Evolutionary conservation across 2,797 vertebrate genomes (phyloP).

Genomic region (Vespertilio murinus): DNA sequence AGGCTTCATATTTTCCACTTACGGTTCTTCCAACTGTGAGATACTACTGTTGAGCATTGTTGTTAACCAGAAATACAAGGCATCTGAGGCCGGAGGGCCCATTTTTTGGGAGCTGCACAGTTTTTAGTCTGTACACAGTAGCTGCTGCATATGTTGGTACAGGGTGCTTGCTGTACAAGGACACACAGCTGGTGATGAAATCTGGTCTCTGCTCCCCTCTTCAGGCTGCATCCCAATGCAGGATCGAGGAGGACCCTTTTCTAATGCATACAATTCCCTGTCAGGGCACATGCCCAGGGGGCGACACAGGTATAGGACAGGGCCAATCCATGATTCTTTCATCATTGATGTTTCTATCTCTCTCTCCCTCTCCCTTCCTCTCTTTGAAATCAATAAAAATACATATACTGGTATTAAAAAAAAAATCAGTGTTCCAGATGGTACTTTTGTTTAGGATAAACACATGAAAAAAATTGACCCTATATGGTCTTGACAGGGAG

Average conservation of each 20-base stretch:
- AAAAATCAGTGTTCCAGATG: not conserved
- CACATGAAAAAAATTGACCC: not conserved
- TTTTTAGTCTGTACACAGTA: not conserved
- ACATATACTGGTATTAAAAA: too few relatives aligned
- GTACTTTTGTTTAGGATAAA: not conserved
- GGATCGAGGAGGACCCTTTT: not conserved
- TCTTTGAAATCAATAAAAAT: too few relatives aligned
- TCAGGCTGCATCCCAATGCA: not conserved
- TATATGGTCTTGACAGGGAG: not conserved
- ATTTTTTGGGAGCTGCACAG: not conserved
- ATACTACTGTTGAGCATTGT: not conserved
- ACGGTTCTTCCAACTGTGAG: not conserved
- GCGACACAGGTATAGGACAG: too few relatives aligned
- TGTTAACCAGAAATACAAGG: not conserved
- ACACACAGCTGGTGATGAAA: too few relatives aligned
- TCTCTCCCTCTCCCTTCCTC: too few relatives aligned
- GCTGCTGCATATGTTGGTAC: accelerated
- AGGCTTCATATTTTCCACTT: not conserved
- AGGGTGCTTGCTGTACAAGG: not conserved
- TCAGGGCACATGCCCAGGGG: too few relatives aligned
- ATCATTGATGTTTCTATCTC: too few relatives aligned
- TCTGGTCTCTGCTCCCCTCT: not conserved
- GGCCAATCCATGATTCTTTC: too few relatives aligned
- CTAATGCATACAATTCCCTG: not conserved
- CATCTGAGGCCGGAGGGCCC: not conserved